Evolutionary conservation across 1,140 invertebrate genomes (phyloP), one percentile per base, ranked within the genome.

Genomic region (Trissolcus basalis): DNA sequence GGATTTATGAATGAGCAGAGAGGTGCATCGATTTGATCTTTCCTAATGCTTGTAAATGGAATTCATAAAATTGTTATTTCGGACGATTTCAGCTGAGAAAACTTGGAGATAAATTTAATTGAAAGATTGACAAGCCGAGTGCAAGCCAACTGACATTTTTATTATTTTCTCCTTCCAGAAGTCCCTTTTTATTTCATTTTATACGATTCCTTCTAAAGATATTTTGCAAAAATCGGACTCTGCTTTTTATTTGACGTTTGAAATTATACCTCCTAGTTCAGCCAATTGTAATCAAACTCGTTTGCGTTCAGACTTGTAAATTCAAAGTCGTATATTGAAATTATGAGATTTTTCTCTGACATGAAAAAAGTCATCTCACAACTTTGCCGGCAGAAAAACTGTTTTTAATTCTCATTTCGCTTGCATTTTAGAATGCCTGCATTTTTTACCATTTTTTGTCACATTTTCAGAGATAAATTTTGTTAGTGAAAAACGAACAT

Each of bases 301-400:
- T 49, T 44, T 53, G 44, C 48, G 44, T 41, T 12, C 43, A 59
- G 59, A 72, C 47, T 65, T 27, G 14, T 11, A 27, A 35, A 43
- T 44, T 51, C 12, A 41, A 58, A 72, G 50, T 44, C 48, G 33
- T 59, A 72, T n/a, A n/a, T n/a, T n/a, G n/a, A 72, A 65, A 58
- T 59, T 56, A 65, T 33, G 54, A 65, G 41, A 16, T 53, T 64
- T 35, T 19, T 51, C 45, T 64, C 45, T 55, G 39, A 15, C 19
- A n/a, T 61, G 5, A 47, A 55, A 70, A 48, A 35, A 43, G 7
- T 36, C 36, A 53, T 45, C 53, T 68, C 58, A 36, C n/a, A 54
- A 69, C 36, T 39, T 39, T 39, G 9, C 65, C 11, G 59, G 56
- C 43, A 39, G 44, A 61, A 69, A 69, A 69, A 47, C 32, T 54